Evolutionary conservation across 2,113 vertebrate genomes (phyloP).

Genomic region (Rissa tridactyla): DNA sequence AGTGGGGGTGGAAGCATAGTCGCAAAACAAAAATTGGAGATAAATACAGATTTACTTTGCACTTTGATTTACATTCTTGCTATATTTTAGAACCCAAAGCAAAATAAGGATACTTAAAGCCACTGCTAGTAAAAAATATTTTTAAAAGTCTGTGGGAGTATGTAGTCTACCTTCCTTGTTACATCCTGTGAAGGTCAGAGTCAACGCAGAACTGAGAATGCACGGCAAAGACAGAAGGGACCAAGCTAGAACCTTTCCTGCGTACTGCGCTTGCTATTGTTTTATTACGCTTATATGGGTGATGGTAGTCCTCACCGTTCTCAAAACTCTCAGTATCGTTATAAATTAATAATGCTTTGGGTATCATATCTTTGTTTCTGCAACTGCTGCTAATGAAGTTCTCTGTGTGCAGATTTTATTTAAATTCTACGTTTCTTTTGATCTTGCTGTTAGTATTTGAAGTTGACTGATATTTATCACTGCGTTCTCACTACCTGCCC

Average conservation of each 20-base stretch:
- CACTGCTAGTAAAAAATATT: not conserved
- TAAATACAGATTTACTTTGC: not conserved
- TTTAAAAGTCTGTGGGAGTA: not conserved
- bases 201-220: accelerated
- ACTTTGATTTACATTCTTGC: not conserved
- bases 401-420: constrained; percentile 15
- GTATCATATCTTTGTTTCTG: not conserved
- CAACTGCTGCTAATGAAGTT: not conserved
- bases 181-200: not conserved
- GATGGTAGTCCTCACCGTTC: not conserved
- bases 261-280: accelerated
- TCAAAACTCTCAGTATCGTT: not conserved
- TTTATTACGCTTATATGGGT: accelerated
- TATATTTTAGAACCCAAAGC: not conserved
- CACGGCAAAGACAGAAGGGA: not conserved
- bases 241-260: not conserved
- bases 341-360: not conserved
- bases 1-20: not conserved
- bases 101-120: not conserved
- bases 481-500: not conserved
- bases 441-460: constrained; percentile 42
- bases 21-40: not conserved
- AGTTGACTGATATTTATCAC: constrained; percentile 44
- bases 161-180: not conserved
- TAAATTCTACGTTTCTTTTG: constrained; percentile 47